Percentiles rank a stretch among this genome's conserved stretches.
Evolutionary conservation across 1,140 invertebrate species (phyloP).

Genomic region (Heterodera carotae): DNA sequence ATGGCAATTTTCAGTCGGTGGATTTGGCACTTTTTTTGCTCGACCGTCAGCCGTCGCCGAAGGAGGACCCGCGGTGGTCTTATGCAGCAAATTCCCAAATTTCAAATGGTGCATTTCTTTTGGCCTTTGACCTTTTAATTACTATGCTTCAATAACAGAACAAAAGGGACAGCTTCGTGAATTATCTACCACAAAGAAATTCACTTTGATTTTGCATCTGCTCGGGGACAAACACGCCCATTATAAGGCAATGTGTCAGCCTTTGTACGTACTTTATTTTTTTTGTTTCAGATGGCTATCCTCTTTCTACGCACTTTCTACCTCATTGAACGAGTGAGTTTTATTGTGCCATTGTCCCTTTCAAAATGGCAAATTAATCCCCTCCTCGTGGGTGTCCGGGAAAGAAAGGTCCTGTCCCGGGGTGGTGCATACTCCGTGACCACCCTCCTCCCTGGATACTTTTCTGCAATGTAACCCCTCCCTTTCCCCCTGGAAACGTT

Average conservation of each 20-base stretch:
- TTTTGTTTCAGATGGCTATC: constrained; percentile 12
- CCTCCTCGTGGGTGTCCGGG: too few relatives aligned
- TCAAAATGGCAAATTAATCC: too few relatives aligned
- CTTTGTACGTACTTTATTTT: background rate
- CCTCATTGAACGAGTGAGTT: constrained; percentile 25
- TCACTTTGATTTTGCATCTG: constrained; percentile 19
- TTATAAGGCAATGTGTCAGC: constrained; percentile 6
- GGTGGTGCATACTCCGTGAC: too few relatives aligned
- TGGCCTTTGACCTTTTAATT: background rate
- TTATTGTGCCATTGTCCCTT: background rate
- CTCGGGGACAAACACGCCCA: constrained; percentile 23
- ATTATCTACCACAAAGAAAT: constrained; percentile 19
- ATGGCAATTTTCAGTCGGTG: background rate
- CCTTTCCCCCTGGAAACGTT: too few relatives aligned
- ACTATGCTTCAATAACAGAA: constrained; percentile 13
- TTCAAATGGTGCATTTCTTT: constrained; percentile 20
- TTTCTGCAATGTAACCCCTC: too few relatives aligned
- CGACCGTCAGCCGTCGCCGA: constrained; percentile 14
- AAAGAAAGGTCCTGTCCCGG: too few relatives aligned
- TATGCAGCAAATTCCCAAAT: constrained; percentile 1
- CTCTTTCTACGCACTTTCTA: constrained; percentile 31
- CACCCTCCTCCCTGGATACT: too few relatives aligned
- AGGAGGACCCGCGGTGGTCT: constrained; percentile 24
- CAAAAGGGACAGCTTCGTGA: constrained; percentile 13
- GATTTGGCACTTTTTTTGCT: constrained; percentile 26